Evolutionary conservation across 2,113 vertebrate species (phyloP), one percentile per base, ranked within the genome.

Genomic region (Scortum barcoo): DNA sequence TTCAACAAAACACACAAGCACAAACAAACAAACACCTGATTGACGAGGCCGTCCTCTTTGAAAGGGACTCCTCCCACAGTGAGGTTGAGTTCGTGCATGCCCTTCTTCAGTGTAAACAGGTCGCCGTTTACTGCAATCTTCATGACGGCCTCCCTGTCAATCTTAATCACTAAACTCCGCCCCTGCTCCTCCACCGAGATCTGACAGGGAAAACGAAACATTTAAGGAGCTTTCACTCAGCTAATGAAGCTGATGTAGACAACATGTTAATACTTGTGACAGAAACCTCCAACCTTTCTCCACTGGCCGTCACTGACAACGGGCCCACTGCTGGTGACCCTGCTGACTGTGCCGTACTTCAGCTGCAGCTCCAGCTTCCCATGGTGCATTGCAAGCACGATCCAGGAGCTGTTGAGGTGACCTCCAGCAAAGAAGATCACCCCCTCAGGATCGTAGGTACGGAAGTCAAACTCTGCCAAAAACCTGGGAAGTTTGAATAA

Each of bases 381-480:
- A 0, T 95, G 93, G 80, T 98, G 96, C 89, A 99, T 88, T 56
- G 95, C 97, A 78, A 99, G 91, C 12, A 99, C 96, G 0, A 99
- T 96, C 98, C 98, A 99, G 33, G 96, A 96, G 94, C 96, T 97
- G 89, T 97, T 96, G 40, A 92, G 92, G 90, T 94, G 97, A 87
- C 97, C 97, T 74, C 98, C 98, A 0, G 98, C 98, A 78, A 99
- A 99, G 95, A 99, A 97, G 88, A 99, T 96, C 73, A 99, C 95
- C 12, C 98, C 98, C 91, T 99, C 98, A 0, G 95, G 93, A 89
- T 99, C 98, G 62, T 95, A 99, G 51, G 98, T 98, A 88, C 97
- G 97, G 93, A 99, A 97, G 93, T 99, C 98, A 83, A 99, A 99
- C 91, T 99, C 98, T 10, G 98, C 97, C 19, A 93, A 95, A 85